phyloP scores from a whole-genome alignment of 2,113 vertebrate species.

The Microcebus griseorufus region DNA sequence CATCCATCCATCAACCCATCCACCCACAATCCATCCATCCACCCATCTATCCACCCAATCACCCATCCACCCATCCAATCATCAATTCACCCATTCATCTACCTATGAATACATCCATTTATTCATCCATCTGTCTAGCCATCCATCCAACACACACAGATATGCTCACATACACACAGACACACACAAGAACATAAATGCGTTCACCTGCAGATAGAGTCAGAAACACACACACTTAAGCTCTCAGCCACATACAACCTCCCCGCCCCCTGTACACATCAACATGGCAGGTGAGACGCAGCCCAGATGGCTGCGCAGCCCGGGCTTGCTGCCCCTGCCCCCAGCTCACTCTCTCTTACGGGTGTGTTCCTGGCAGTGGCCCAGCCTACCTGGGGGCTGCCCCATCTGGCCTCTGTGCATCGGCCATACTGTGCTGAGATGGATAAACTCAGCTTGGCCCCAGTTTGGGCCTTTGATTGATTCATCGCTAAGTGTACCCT shows the following conservation, averaged over 20 bases:
- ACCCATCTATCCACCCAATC: not conserved
- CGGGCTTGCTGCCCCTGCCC: not conserved
- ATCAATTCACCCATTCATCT: too few relatives aligned
- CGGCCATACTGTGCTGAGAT: not conserved
- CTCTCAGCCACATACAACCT: not conserved
- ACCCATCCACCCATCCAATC: not conserved
- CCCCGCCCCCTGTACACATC: too few relatives aligned
- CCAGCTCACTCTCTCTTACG: not conserved
- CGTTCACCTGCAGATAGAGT: not conserved
- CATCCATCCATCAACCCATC: not conserved
- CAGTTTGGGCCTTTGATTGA: too few relatives aligned
- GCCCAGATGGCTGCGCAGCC: not conserved
- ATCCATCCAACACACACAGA: not conserved
- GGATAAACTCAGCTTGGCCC: not conserved
- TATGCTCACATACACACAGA: not conserved
- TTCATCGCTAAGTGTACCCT: not conserved
- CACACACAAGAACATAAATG: not conserved
- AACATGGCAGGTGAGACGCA: not conserved
- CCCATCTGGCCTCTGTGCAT: not conserved
- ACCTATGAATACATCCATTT: too few relatives aligned
- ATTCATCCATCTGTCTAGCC: not conserved
- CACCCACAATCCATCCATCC: accelerated
- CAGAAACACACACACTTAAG: not conserved
- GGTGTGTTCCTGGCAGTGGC: too few relatives aligned
- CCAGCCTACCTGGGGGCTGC: not conserved